Conservation (phyloP, 2,797 vertebrate genomes). For the Hyperoplus lanceolatus region DNA sequence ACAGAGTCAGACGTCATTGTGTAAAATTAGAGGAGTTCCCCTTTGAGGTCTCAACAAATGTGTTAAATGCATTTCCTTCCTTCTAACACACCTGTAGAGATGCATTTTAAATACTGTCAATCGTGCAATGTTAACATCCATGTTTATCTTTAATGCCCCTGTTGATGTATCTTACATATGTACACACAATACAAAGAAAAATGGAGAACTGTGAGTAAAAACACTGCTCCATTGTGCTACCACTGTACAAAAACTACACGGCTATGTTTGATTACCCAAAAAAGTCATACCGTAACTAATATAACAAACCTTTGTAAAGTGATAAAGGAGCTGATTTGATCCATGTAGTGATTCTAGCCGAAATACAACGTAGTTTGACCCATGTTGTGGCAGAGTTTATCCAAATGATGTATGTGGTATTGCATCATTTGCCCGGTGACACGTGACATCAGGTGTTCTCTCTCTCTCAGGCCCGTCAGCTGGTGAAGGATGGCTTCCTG, state of each 20-base stretch:
- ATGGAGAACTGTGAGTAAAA: too few species aligned
- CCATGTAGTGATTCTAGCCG: not conserved
- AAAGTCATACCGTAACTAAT: too few species aligned
- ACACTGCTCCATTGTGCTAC: too few species aligned
- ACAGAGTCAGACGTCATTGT: not conserved
- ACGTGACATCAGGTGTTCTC: conserved; percentile 46
- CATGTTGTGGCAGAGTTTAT: not conserved
- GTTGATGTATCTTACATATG: too few species aligned
- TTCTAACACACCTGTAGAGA: not conserved
- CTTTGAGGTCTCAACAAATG: not conserved
- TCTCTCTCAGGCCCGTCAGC: conserved; percentile 90
- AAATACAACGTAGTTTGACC: not conserved
- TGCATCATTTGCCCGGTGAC: not conserved
- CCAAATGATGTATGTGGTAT: not conserved
- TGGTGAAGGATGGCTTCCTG: conserved; percentile 97
- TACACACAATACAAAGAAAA: too few species aligned
- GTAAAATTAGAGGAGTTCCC: not conserved
- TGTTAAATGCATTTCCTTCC: not conserved
- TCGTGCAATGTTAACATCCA: not conserved
- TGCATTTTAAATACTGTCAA: not conserved
- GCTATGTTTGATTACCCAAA: too few species aligned
- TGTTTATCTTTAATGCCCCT: not conserved
- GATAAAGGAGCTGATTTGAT: too few species aligned
- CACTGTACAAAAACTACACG: too few species aligned
- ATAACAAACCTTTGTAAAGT: too few species aligned